phyloP scores from a whole-genome alignment of 2,888 invertebrate species.

The Heliconius charithonia region DNA sequence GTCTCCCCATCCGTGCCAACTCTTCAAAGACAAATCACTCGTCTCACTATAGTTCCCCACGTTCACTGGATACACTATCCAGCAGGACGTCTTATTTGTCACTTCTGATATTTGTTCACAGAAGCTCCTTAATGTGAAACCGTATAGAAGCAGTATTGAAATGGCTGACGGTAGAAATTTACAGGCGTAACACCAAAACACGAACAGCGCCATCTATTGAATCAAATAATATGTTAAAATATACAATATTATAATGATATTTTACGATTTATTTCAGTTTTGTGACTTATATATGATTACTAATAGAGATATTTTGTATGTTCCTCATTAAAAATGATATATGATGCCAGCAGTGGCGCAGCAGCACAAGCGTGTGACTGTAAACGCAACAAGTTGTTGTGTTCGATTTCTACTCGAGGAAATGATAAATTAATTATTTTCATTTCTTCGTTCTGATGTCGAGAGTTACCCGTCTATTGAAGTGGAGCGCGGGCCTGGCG shows the following conservation, averaged over 20 bases:
- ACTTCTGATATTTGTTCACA: constrained; percentile 71
- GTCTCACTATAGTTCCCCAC: constrained; percentile 55
- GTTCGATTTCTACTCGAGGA: no score
- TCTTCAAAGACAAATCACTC: constrained; percentile 59
- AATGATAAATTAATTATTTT: no score
- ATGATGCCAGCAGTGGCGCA: no score
- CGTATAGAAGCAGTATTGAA: constrained; percentile 86
- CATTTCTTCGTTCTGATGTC: no score
- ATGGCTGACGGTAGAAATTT: constrained; percentile 93
- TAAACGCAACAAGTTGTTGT: no score
- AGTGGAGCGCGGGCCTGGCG: constrained; percentile 55
- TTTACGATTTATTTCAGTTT: no score
- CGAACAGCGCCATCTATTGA: constrained; percentile 89
- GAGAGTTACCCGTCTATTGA: constrained; percentile 50
- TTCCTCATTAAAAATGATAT: no score
- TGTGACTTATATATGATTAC: no score
- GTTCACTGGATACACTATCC: constrained; percentile 80
- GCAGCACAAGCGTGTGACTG: no score
- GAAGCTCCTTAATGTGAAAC: constrained; percentile 72
- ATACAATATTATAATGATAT: no score
- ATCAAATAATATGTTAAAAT: no score
- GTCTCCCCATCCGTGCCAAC: constrained; percentile 85
- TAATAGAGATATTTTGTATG: no score
- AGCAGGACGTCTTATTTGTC: constrained; percentile 73
- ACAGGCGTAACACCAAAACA: constrained; percentile 94